phyloP scores from a whole-genome alignment of 2,888 invertebrate species.

The Dynastes grantii region DNA sequence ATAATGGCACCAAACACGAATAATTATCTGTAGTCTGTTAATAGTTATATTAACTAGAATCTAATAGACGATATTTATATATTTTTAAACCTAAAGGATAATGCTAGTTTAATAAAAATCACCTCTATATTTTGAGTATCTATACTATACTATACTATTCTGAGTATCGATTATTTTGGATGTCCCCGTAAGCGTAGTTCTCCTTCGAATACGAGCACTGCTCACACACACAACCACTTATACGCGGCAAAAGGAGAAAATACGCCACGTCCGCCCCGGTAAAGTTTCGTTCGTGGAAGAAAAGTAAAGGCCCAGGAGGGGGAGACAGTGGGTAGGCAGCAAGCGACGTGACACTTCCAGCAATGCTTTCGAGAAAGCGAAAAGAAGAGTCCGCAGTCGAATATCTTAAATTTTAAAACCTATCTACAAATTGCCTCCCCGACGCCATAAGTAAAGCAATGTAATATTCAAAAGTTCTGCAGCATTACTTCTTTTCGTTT shows the following conservation, averaged over 20 bases:
- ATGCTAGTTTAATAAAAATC: too few species aligned
- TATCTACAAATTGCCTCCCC: slow-evolving; percentile 65
- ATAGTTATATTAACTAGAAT: too few species aligned
- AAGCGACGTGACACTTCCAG: slow-evolving; percentile 65
- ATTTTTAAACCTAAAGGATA: too few species aligned
- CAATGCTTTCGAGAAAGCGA: slow-evolving; percentile 43
- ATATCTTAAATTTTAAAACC: slow-evolving; percentile 67
- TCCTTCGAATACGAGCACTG: background rate
- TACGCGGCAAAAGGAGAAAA: slow-evolving; percentile 19
- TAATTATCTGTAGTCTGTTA: too few species aligned
- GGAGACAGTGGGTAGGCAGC: slow-evolving; percentile 42
- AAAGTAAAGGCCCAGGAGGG: too few species aligned
- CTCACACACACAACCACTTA: background rate
- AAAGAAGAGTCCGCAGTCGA: slow-evolving; percentile 60
- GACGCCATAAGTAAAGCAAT: slow-evolving; percentile 59
- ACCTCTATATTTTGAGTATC: too few species aligned
- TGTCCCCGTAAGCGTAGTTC: background rate
- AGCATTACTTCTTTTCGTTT: slow-evolving; percentile 58
- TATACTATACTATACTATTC: too few species aligned
- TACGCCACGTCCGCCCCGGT: background rate
- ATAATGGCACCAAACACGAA: too few species aligned
- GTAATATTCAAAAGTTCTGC: slow-evolving; percentile 62
- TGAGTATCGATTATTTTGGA: background rate
- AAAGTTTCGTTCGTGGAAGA: slow-evolving; percentile 23
- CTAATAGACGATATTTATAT: too few species aligned